A percentile compares a stretch with the other conserved stretches of the same genome.
phyloP scores from a whole-genome alignment of 2,888 invertebrate species.

The Crossocerus cetratus region DNA sequence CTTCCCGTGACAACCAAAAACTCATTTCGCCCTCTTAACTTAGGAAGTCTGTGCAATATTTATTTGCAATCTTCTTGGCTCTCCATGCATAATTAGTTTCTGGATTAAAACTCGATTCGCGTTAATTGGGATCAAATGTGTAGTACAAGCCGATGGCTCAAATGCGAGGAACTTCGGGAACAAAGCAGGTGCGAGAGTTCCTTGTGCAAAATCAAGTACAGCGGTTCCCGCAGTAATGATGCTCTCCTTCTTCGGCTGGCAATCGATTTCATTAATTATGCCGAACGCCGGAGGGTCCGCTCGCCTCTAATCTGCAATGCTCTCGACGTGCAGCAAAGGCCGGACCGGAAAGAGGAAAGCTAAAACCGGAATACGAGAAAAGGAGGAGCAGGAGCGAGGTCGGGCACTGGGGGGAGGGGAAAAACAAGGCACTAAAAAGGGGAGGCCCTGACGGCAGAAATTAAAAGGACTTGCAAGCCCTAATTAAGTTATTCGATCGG shows the following conservation, averaged over 20 bases:
- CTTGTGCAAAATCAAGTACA: conserved; percentile 42
- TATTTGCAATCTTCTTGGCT: too few species aligned
- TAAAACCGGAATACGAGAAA: neutral
- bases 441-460: conserved; percentile 22
- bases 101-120: too few species aligned
- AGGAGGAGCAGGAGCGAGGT: neutral
- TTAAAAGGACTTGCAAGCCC: conserved; percentile 48
- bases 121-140: too few species aligned
- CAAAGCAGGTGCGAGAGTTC: too few species aligned
- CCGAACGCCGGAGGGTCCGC: conserved; percentile 39
- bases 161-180: too few species aligned
- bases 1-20: too few species aligned
- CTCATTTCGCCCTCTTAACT: too few species aligned
- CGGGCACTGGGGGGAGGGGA: neutral
- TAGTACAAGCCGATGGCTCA: too few species aligned
- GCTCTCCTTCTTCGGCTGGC: conserved; percentile 43
- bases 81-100: too few species aligned
- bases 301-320: too few species aligned
- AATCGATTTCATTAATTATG: conserved; percentile 54
- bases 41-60: too few species aligned
- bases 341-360: conserved; percentile 19
- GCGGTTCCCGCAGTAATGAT: conserved; percentile 43
- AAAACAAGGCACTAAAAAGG: neutral
- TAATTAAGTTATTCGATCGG: conserved; percentile 57
- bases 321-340: too few species aligned